Base-by-base conservation (phyloP, 1,140 invertebrate species). In the Anastrepha ludens region DNA sequence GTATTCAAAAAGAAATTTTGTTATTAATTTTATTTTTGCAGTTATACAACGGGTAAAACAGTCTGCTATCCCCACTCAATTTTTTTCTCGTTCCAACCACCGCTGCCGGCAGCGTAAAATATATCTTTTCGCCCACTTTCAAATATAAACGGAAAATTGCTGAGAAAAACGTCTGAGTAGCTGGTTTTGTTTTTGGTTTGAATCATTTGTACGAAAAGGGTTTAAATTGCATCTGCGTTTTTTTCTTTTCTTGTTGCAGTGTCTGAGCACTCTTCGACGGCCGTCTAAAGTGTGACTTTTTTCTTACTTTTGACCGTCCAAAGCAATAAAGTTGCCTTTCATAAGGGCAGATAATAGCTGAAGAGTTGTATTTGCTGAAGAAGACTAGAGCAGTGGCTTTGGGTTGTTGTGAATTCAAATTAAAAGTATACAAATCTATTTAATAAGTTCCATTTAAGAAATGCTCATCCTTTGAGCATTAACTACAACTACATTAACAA, bases 381-480 rank as follows among this genome's bases (percentile, higher is more conserved):
- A 6, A 67, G 7, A 50, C 44, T 47, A n/a, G 5, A n/a, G 59
- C 58, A 17, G 2, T 62, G 3, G 85, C 58, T 62, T 60, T 41
- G 59, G 64, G 62, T 65, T 87, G 64, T 87, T 87, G 60, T 87
- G 86, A 87, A 64, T 87, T 87, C 86, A 87, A 87, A 87, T 87
- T 87, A 87, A 87, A 87, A 65, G 86, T 87, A 87, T 67, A 87
- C 86, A 87, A 87, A 87, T 87, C 86, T 65, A 87, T 62, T 62
- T 65, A 87, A 67, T 87, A 81, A 81, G 74, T 65, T 87, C 58
- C 47, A 87, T 87, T 87, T 87, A 87, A 87, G 86, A 81, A 81
- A 81, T 81, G 20, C 20, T 3, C 74, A 81, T 55, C 74, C 74
- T 81, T 81, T 58, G 74, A 81, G 50, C 47, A 8, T 17, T 81